phyloP scores from a whole-genome alignment of 2,113 vertebrate genomes.

The Coreoperca whiteheadi region DNA sequence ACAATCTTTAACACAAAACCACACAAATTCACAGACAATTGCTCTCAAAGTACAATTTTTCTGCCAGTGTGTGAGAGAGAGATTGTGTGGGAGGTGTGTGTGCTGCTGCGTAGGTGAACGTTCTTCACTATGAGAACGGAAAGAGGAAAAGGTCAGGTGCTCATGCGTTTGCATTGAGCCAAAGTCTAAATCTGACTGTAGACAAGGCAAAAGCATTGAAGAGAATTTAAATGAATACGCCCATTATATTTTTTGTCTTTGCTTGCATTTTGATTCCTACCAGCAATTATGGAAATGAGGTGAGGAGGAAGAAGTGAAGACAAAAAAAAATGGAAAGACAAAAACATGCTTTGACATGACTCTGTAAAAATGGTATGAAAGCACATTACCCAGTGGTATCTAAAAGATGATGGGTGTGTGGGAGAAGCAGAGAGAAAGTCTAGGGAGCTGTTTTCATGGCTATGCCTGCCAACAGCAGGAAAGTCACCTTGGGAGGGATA shows the following conservation, averaged over 20 bases:
- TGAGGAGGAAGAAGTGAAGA: not conserved
- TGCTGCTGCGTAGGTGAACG: constrained; percentile 58
- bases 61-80: constrained; percentile 55
- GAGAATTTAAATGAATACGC: constrained; percentile 33
- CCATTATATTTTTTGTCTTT: not conserved
- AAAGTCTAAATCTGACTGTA: constrained; percentile 48
- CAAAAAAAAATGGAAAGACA: not conserved
- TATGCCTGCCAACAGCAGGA: constrained; percentile 73
- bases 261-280: constrained; percentile 14
- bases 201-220: constrained; percentile 28
- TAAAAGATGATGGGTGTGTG: constrained; percentile 50
- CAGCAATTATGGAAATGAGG: constrained; percentile 35
- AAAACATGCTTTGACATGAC: constrained; percentile 28
- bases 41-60: constrained; percentile 26
- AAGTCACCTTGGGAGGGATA: constrained; percentile 78
- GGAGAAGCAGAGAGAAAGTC: constrained; percentile 43
- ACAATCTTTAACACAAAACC: constrained; percentile 1
- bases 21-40: constrained; percentile 43
- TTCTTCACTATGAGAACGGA: constrained; percentile 60
- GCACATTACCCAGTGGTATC: constrained; percentile 27
- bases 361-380: constrained; percentile 30
- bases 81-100: constrained; percentile 65
- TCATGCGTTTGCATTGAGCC: constrained; percentile 50
- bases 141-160: constrained; percentile 66
- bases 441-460: constrained; percentile 42